Conservation (phyloP, 2,113 vertebrate species). For the Gallinago jamesoni region DNA sequence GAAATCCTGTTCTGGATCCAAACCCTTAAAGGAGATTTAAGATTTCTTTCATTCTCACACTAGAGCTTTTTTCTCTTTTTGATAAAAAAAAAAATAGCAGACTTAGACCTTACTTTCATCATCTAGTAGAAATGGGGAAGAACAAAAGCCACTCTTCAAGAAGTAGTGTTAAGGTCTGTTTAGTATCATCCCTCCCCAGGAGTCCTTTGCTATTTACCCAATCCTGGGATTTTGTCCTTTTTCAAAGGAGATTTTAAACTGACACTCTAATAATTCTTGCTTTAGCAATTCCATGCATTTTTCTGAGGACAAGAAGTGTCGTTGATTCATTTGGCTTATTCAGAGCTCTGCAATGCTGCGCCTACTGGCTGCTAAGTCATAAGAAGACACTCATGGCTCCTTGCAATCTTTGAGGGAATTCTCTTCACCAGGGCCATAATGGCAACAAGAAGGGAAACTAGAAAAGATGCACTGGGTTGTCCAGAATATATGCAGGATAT, state of each 20-base stretch:
- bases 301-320: not conserved
- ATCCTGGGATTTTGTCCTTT: not conserved
- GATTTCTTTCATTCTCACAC: not conserved
- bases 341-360: not conserved
- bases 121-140: not conserved
- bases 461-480: not conserved
- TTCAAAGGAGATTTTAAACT: not conserved
- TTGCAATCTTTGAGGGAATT: not conserved
- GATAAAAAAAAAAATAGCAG: not conserved
- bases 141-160: not conserved
- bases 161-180: not conserved
- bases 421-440: not conserved
- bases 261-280: not conserved
- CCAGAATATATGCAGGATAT: not conserved
- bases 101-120: not conserved
- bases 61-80: not conserved
- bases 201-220: not conserved
- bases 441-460: not conserved
- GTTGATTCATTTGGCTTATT: not conserved
- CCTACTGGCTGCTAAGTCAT: not conserved
- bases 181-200: not conserved
- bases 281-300: not conserved
- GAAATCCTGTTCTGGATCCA: not conserved
- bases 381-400: not conserved
- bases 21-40: not conserved